Evolutionary conservation across 2,888 invertebrate species (phyloP), one percentile per base, ranked within the genome.

Genomic region (Drosophila subsilvestris): DNA sequence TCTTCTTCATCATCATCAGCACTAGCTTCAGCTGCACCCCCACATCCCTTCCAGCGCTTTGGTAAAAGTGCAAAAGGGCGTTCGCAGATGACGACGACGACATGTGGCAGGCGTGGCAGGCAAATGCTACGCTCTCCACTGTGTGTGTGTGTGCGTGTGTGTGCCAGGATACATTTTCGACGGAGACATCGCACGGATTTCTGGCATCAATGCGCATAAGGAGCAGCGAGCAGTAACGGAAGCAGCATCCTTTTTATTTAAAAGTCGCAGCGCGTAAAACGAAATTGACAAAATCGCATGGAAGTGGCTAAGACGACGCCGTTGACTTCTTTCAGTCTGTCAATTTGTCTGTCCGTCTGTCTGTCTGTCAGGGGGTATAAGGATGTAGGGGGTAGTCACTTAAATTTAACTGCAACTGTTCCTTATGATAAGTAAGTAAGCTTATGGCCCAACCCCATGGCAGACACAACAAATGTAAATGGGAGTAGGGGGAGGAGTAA

Each of bases 221-320:
- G 7, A 1, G 29, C 17, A 29, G 48, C 42, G 10, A 20, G 22
- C 17, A 43, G 27, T 20, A 60, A 42, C 53, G 22, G 49, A 37
- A 63, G 17, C 37, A 42, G 69, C 53, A 59, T 67, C 57, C 53
- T 50, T 67, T 75, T 78, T 70, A 70, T 80, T 78, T 74, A 63
- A 78, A 58, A 75, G 77, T 79, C 77, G 56, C 72, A 70, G 60
- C 69, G 73, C 77, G 72, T 77, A 77, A 54, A 51, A 59, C 54
- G 59, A 79, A 79, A 77, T 80, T 80, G 80, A 81, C 80, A 81
- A 78, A 80, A 80, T 75, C 80, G 62, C 71, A 71, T 63, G 75
- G 61, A 80, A 80, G 76, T 80, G 76, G 76, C 80, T 67, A 58
- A 69, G 59, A 69, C 63, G 66, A 55, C 32, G 22, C 12, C 18